A percentile compares a stretch with the other conserved stretches of the same genome.
Conservation (phyloP, 2,797 vertebrate species). For the Chromis chromis region DNA sequence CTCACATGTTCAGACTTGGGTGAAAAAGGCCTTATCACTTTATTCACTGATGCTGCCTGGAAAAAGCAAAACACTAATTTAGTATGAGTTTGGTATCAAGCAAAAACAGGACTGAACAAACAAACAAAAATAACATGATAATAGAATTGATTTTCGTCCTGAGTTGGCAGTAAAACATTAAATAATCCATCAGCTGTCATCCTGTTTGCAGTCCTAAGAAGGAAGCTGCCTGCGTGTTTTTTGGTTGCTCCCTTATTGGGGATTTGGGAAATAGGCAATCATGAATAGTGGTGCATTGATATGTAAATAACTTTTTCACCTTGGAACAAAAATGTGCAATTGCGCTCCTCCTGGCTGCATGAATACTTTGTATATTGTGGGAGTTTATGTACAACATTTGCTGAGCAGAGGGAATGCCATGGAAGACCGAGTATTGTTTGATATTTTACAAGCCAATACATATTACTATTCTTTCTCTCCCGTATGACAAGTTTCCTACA, state of each 20-base stretch:
- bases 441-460: slow-evolving; percentile 25
- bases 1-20: too few relatives aligned
- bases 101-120: too few relatives aligned
- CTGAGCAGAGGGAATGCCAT: slow-evolving; percentile 9
- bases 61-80: too few relatives aligned
- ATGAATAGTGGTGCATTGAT: not conserved
- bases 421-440: slow-evolving; percentile 25
- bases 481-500: slow-evolving; percentile 45
- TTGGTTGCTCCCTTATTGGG: not conserved
- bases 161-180: too few relatives aligned
- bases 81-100: too few relatives aligned
- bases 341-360: not conserved
- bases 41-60: too few relatives aligned
- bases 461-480: slow-evolving; percentile 21
- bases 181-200: too few relatives aligned
- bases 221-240: too few relatives aligned
- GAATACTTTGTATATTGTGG: not conserved
- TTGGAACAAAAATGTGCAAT: not conserved
- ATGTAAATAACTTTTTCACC: not conserved
- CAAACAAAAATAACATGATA: too few relatives aligned
- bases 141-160: too few relatives aligned
- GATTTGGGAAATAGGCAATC: not conserved
- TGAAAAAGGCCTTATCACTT: too few relatives aligned
- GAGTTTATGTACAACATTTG: slow-evolving; percentile 33
- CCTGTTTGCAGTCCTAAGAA: too few relatives aligned